Base-by-base conservation (phyloP, 1,140 invertebrate species). In the Megalopta genalis region DNA sequence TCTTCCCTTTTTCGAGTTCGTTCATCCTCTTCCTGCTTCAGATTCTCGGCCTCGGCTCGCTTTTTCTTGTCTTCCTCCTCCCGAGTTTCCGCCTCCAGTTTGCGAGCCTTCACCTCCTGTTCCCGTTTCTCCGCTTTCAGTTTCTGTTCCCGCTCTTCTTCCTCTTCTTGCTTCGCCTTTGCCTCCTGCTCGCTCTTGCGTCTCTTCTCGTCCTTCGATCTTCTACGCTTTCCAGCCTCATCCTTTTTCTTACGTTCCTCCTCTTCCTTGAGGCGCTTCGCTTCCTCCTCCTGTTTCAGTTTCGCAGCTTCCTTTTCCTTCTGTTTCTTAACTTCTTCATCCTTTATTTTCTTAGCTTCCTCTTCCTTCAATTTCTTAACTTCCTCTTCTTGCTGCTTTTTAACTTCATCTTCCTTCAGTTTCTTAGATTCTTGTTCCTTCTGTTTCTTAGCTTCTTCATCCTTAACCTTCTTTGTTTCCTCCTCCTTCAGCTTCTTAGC, bases 1-100 rank as follows among this genome's bases (percentile, higher is more conserved):
- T 81, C 77, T 25, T 68, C 70, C 74, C 87, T 76, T 37, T 84
- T 68, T 23, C 81, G 83, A 10, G 64, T 39, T 54, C 77, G 82
- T n/a, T 87, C 23, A 59, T 86, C 67, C 25, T 60, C 57, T 60
- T 68, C 59, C 21, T 73, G 46, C 54, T 77, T 62, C 54, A 54
- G 49, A 60, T 80, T 70, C 25, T 76, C 77, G 23, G 71, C 76
- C 1, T 77, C 57, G 37, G 78, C 27, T n/a, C 39, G 8, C 7
- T 72, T 16, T 12, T 23, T 65, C 0, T 42, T 72, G 5, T 80
- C 64, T 37, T 67, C 59, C 49, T 70, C 69, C 23, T 49, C n/a
- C 8, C 78, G 70, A 5, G 49, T 21, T 32, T 60, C 52, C 10
- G 14, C 52, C 46, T 84, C 63, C 10, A 46, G 42, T 12, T 14